Conservation (phyloP, 2,888 invertebrate species). For the Arenicola marina region DNA sequence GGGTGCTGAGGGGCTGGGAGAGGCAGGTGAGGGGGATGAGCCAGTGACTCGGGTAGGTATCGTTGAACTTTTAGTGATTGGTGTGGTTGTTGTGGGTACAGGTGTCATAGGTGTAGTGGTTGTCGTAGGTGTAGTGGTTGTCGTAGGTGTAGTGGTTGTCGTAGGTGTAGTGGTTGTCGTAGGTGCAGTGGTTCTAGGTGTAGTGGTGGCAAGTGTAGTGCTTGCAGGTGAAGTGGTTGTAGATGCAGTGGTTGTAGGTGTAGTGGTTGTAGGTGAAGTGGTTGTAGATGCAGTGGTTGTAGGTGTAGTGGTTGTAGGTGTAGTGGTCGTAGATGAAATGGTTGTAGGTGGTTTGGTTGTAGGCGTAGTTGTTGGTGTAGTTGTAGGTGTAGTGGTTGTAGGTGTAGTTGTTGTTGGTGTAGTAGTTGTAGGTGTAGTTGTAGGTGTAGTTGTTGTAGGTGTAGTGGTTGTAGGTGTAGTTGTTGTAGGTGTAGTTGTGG, state of each 20-base stretch:
- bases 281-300: constrained; percentile 4
- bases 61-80: neutral
- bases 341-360: neutral
- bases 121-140: neutral
- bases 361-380: neutral
- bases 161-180: constrained; percentile 2
- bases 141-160: neutral
- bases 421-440: neutral
- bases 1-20: too few relatives aligned
- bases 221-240: constrained; percentile 8
- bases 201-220: constrained; percentile 4
- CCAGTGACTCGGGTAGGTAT: too few relatives aligned
- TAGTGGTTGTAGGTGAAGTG: constrained; percentile 9
- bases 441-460: neutral
- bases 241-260: neutral
- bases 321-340: neutral
- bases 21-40: too few relatives aligned
- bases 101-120: neutral
- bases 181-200: neutral
- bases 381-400: neutral
- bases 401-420: constrained; percentile 5
- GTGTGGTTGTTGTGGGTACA: neutral
- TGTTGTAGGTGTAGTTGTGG: neutral
- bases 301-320: constrained; percentile 1
- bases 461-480: constrained; percentile 3